A percentile compares a stretch with the other conserved stretches of the same genome.
Conservation (phyloP, 2,888 invertebrate genomes). For the Pandemis heparana region DNA sequence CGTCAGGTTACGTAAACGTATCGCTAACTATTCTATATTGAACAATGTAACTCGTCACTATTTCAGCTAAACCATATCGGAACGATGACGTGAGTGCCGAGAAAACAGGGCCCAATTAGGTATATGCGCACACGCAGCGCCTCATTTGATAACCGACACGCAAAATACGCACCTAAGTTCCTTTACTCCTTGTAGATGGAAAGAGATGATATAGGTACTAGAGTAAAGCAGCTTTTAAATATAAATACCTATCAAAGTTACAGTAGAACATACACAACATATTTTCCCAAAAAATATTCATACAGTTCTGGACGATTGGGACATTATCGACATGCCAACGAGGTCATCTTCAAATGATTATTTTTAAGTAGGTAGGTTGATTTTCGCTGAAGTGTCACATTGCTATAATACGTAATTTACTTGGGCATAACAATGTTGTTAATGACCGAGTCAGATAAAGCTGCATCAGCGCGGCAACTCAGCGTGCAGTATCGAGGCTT, state of each 20-base stretch:
- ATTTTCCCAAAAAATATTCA: slow-evolving; percentile 1
- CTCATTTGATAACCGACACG: neutral
- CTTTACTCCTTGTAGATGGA: neutral
- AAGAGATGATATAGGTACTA: neutral
- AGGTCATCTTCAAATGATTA: slow-evolving; percentile 32
- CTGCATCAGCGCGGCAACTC: slow-evolving; percentile 14
- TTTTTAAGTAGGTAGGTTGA: slow-evolving; percentile 36
- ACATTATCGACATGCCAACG: slow-evolving; percentile 21
- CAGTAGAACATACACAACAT: neutral
- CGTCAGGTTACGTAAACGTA: slow-evolving; percentile 75
- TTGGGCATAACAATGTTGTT: slow-evolving; percentile 25
- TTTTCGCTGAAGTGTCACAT: slow-evolving; percentile 4
- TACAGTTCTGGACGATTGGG: slow-evolving; percentile 8
- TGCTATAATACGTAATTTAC: slow-evolving; percentile 16
- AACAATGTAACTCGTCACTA: slow-evolving; percentile 38
- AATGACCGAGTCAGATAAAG: slow-evolving; percentile 29
- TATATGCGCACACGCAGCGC: neutral
- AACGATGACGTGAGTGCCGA: slow-evolving; percentile 59
- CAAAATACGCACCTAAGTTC: neutral
- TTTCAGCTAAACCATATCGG: slow-evolving; percentile 32
- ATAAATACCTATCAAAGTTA: neutral
- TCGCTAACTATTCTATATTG: slow-evolving; percentile 57
- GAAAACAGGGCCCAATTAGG: slow-evolving; percentile 53
- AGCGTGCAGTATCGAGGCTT: slow-evolving; percentile 2
- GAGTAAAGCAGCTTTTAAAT: no score